Percentiles rank a stretch among this genome's conserved stretches.
phyloP scores from a whole-genome alignment of 2,113 vertebrate species.

The Odocoileus virginianus region DNA sequence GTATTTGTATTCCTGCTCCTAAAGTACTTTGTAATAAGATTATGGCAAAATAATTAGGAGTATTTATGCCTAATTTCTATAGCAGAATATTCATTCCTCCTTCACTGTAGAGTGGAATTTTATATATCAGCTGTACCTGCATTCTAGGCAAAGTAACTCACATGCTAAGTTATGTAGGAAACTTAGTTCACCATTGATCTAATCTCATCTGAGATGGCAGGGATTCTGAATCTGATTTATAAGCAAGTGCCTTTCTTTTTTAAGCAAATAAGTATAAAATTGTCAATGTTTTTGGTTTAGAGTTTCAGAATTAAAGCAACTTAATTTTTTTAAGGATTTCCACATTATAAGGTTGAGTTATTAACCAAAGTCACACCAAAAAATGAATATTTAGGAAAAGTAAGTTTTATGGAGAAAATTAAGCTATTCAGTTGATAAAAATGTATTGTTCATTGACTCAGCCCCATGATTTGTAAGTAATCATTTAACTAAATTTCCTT shows the following conservation, averaged over 20 bases:
- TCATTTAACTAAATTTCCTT: not conserved
- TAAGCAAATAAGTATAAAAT: not conserved
- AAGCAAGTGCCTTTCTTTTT: not conserved
- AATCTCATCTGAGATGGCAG: not conserved
- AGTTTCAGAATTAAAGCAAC: slow-evolving; percentile 12
- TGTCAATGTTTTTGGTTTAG: not conserved
- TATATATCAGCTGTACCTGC: not conserved
- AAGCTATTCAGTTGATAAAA: not conserved
- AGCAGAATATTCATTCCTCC: not conserved
- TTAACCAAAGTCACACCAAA: not conserved
- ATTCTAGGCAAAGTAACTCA: not conserved
- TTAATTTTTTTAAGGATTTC: not conserved
- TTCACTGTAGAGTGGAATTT: not conserved
- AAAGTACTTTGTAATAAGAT: not conserved
- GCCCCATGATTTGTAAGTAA: not conserved
- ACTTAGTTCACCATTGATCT: not conserved
- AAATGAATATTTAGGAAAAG: not conserved
- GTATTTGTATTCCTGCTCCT: not conserved
- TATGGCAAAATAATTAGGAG: not conserved
- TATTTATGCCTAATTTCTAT: not conserved
- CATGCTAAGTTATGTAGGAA: not conserved
- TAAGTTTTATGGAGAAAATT: not conserved
- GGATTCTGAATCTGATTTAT: not conserved
- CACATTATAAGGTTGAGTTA: not conserved
- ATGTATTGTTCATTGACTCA: not conserved